These are phyloP conservation scores for Heliconius himera DNA, from an alignment of 1,140 invertebrate species.

Conservation along the genomic window DNA sequence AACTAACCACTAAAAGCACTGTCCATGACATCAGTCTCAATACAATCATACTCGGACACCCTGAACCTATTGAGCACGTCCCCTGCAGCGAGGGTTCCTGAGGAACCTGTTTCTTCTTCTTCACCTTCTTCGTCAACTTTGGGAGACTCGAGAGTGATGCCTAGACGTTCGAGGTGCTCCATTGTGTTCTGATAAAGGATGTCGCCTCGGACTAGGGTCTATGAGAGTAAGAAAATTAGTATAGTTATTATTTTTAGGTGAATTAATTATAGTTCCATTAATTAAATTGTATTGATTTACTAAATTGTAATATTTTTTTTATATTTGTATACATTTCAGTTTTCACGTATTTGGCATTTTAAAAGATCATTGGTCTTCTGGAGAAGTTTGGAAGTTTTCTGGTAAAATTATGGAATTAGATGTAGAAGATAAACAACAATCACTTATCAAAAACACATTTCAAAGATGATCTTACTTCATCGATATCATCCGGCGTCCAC, in stretches of 20 bases:
- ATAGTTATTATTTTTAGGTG: too few relatives aligned
- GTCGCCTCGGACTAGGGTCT: conserved; percentile 75
- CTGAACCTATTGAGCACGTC: conserved; percentile 71
- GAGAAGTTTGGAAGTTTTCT: too few relatives aligned
- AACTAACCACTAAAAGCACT: conserved; percentile 59
- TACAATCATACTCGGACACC: conserved; percentile 68
- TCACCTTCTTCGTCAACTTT: conserved; percentile 61
- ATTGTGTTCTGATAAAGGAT: conserved; percentile 76
- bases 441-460: too few relatives aligned
- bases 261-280: too few relatives aligned
- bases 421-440: too few relatives aligned
- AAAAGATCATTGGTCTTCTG: too few relatives aligned
- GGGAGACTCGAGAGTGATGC: conserved; percentile 65
- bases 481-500: conserved; percentile 76
- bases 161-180: conserved; percentile 69
- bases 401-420: too few relatives aligned
- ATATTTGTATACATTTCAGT: too few relatives aligned
- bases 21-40: conserved; percentile 69
- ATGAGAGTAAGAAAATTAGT: too few relatives aligned
- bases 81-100: conserved; percentile 63
- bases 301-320: too few relatives aligned
- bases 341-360: too few relatives aligned
- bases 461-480: conserved; percentile 61
- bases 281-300: too few relatives aligned
- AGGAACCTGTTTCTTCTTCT: conserved; percentile 66